Evolutionary conservation across 2,888 invertebrate genomes (phyloP).

Genomic region (Cryptus armator): DNA sequence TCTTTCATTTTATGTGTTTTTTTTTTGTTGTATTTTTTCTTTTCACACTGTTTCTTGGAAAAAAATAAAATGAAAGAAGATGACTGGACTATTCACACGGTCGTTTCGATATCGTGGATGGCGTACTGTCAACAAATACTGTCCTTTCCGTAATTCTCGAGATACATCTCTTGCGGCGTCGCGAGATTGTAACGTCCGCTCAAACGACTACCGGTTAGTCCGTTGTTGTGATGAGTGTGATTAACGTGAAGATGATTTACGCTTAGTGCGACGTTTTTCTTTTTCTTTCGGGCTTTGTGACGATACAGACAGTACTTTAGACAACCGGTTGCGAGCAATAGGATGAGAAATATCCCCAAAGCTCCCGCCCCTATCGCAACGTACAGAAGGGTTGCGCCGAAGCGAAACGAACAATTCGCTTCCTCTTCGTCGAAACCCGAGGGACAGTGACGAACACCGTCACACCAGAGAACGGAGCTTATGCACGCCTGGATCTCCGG

Average conservation of each 20-base stretch:
- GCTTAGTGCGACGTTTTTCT: slow-evolving; percentile 86
- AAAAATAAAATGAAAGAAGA: slow-evolving; percentile 27
- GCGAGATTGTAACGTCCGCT: slow-evolving; percentile 79
- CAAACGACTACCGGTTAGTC: slow-evolving; percentile 84
- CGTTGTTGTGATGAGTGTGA: slow-evolving; percentile 87
- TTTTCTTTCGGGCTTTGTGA: slow-evolving; percentile 87
- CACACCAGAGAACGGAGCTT: slow-evolving; percentile 92
- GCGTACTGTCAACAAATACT: slow-evolving; percentile 91
- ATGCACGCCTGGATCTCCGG: slow-evolving; percentile 94
- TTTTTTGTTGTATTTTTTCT: slow-evolving; percentile 14
- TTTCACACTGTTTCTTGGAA: slow-evolving; percentile 16
- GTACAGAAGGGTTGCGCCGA: slow-evolving; percentile 89
- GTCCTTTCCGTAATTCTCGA: slow-evolving; percentile 88
- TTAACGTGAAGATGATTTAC: slow-evolving; percentile 87
- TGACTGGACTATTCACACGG: slow-evolving; percentile 80
- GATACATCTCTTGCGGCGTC: slow-evolving; percentile 80
- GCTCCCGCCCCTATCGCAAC: slow-evolving; percentile 89
- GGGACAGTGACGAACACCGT: slow-evolving; percentile 92
- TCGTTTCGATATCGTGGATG: slow-evolving; percentile 83
- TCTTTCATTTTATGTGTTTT: slow-evolving; percentile 18
- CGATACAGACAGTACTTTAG: slow-evolving; percentile 86
- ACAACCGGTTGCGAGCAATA: slow-evolving; percentile 88
- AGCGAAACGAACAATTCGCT: slow-evolving; percentile 90
- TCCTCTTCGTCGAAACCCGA: slow-evolving; percentile 94
- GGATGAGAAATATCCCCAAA: slow-evolving; percentile 87